A percentile compares a stretch with the other conserved stretches of the same genome.
Conservation (phyloP, 2,888 invertebrate genomes). For the Trissolcus brochymenae region DNA sequence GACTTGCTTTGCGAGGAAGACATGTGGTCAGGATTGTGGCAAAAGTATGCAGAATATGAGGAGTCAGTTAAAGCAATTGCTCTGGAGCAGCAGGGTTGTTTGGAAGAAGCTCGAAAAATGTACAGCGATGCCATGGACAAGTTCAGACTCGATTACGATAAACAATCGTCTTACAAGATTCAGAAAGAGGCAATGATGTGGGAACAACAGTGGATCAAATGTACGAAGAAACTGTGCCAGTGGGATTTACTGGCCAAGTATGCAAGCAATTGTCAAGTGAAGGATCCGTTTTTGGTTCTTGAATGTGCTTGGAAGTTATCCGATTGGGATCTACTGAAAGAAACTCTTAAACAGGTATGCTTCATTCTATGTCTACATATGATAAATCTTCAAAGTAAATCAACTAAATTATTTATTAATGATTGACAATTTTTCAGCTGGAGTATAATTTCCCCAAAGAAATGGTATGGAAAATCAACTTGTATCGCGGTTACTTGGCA, state of each 20-base stretch:
- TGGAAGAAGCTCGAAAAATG: conserved; percentile 92
- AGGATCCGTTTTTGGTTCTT: conserved; percentile 90
- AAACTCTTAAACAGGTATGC: conserved; percentile 85
- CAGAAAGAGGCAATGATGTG: conserved; percentile 87
- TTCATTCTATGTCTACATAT: no score
- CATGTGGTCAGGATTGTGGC: conserved; percentile 97
- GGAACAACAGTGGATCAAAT: conserved; percentile 91
- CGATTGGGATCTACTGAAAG: conserved; percentile 96
- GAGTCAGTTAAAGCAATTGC: conserved; percentile 95
- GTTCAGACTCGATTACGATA: conserved; percentile 88
- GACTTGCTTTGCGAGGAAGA: conserved; percentile 95
- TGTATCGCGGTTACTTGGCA: conserved; percentile 94
- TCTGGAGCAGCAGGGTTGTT: conserved; percentile 97
- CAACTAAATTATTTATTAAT: neutral
- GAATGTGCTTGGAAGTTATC: conserved; percentile 97
- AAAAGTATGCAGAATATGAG: conserved; percentile 91
- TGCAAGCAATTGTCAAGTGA: conserved; percentile 86
- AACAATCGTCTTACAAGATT: conserved; percentile 86
- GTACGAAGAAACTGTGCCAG: conserved; percentile 96
- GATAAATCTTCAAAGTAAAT: neutral
- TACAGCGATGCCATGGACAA: conserved; percentile 93
- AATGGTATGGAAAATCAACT: conserved; percentile 86
- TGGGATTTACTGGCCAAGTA: conserved; percentile 96
- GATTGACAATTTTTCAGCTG: conserved; percentile 75
- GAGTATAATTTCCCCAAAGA: conserved; percentile 95